Evolutionary conservation across 2,797 vertebrate species (phyloP).

Genomic region (Smutsia temminckii): DNA sequence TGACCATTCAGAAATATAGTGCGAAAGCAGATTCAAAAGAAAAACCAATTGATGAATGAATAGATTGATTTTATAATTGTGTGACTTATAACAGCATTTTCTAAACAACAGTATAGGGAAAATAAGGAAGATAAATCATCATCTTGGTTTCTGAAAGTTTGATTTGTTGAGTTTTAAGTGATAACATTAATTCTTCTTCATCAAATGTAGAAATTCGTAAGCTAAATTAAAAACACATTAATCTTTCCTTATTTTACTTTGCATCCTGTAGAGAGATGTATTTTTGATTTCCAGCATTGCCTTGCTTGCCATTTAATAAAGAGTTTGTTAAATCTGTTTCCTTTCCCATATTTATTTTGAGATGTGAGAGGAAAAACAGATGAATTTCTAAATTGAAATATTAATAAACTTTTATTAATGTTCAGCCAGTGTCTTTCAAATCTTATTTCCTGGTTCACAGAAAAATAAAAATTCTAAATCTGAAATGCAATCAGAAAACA

Average conservation of each 20-base stretch:
- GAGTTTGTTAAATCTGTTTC: neutral
- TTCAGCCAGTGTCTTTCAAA: neutral
- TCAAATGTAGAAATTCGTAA: neutral
- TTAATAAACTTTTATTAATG: neutral
- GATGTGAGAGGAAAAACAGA: neutral
- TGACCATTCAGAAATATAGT: neutral
- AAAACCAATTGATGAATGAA: neutral
- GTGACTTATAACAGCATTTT: neutral
- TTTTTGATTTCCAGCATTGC: neutral
- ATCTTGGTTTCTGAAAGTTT: neutral
- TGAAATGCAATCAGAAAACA: constrained; percentile 2
- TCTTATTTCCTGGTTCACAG: neutral
- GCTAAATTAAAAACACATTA: neutral
- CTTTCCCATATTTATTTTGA: neutral
- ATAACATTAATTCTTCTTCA: constrained; percentile 14
- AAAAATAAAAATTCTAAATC: constrained; percentile 33
- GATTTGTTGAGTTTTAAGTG: neutral
- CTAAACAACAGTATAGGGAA: neutral
- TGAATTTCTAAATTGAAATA: neutral
- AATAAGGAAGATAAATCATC: neutral
- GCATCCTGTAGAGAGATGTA: neutral
- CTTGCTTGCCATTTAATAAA: neutral
- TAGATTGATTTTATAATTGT: neutral
- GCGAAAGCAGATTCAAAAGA: neutral
- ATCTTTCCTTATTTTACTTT: constrained; percentile 5